Evolutionary conservation across 2,113 vertebrate genomes (phyloP).

Genomic region (Platysternon megacephalum): DNA sequence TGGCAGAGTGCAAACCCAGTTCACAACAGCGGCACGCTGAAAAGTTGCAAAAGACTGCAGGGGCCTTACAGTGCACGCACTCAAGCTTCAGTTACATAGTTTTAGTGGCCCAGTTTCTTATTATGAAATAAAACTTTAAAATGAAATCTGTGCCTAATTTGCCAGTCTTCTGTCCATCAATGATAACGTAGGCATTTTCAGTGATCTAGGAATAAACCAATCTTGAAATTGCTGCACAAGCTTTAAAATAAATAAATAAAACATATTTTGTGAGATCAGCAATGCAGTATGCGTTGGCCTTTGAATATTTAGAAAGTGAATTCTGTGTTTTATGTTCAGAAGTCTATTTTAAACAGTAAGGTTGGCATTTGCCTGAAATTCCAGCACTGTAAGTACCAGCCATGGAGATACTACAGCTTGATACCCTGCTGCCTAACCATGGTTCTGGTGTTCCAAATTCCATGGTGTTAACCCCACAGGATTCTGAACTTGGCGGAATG

Average conservation of each 20-base stretch:
- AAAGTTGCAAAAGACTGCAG: slow-evolving; percentile 83
- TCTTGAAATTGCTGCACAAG: slow-evolving; percentile 9
- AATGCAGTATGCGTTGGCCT: not conserved
- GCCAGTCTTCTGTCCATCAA: slow-evolving; percentile 74
- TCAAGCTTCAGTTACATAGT: slow-evolving; percentile 80
- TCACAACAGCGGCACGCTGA: slow-evolving; percentile 78
- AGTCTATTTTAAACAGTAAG: not conserved
- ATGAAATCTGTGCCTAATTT: slow-evolving; percentile 82
- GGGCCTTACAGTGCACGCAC: slow-evolving; percentile 77
- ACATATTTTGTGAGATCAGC: slow-evolving; percentile 7
- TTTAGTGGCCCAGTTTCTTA: slow-evolving; percentile 79
- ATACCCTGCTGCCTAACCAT: slow-evolving; percentile 1
- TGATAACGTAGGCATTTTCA: slow-evolving; percentile 68
- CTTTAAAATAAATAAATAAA: slow-evolving; percentile 44
- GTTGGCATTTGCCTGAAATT: slow-evolving; percentile 5
- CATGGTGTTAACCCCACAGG: not conserved
- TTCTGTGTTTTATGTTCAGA: not conserved
- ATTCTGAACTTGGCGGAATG: not conserved
- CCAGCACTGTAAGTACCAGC: not conserved
- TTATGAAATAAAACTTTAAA: slow-evolving; percentile 81
- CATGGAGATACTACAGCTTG: not conserved
- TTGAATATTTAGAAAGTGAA: not conserved
- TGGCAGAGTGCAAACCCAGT: slow-evolving; percentile 86
- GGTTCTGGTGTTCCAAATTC: not conserved
- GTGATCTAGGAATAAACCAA: slow-evolving; percentile 45